Evolutionary conservation across 1,140 invertebrate species (phyloP), one percentile per base, ranked within the genome.

Genomic region (Drosophila obscura): DNA sequence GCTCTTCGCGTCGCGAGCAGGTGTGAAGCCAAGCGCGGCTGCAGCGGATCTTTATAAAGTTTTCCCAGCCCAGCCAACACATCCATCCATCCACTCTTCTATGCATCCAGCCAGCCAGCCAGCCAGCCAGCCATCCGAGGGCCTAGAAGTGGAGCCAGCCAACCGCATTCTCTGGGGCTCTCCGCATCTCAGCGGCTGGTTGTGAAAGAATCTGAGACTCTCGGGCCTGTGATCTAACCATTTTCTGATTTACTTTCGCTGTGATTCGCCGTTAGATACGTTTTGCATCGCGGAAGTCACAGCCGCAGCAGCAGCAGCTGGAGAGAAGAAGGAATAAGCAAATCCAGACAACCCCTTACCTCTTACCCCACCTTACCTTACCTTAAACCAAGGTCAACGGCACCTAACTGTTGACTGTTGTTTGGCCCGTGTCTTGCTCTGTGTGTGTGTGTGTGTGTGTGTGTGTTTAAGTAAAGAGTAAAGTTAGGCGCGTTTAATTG

Each of bases 21-120:
- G 84, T 88, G 84, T 88, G 84, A 88, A 88, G 84, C 84, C 52
- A 89, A 88, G 80, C 84, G 84, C 84, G 69, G 80, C 57, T 84
- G 16, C 55, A 57, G 62, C 76, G 58, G 51, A 89, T 84, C 84
- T 88, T 88, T 88, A 88, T 88, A 88, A 64, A 84, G 84, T 89
- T 75, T 88, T 62, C 58, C 53, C 65, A 39, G 35, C 35, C 26
- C 26, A 28, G 26, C 46, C 46, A 22, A 31, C 59, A 64, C 28
- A 52, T 19, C 19, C 50, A 60, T 67, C 53, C 44, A 74, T 59
- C 71, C 35, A 35, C 39, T 13, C 35, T 13, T 39, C 35, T 13
- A 39, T 13, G 4, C 35, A 13, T 9, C 35, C 11, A 39, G 9
- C 11, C 35, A 39, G 4, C 35, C 35, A 39, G 11, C 9, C 35